These are phyloP conservation scores for Frieseomelitta varia DNA, from an alignment of 1,140 invertebrate species.

Conservation along the genomic window DNA sequence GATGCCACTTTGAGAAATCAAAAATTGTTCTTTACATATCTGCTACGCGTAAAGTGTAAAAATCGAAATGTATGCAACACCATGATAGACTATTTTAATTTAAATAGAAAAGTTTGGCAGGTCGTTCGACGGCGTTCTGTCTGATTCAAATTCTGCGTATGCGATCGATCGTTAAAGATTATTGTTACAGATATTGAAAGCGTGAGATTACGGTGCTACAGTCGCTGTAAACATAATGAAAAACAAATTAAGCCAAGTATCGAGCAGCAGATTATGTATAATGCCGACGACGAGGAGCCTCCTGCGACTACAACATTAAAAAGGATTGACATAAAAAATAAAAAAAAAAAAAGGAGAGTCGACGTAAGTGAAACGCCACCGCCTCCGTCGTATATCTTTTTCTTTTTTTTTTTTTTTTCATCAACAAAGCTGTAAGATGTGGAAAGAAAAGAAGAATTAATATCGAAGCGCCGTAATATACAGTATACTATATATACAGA, in stretches of 20 bases:
- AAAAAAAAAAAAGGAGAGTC: slow-evolving; percentile 22
- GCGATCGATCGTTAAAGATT: slow-evolving; percentile 1
- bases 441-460: slow-evolving; percentile 28
- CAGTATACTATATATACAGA: not conserved
- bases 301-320: slow-evolving; percentile 44
- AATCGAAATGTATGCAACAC: not conserved
- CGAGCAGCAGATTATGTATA: slow-evolving; percentile 44
- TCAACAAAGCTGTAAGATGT: slow-evolving; percentile 55
- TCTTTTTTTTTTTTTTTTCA: not conserved
- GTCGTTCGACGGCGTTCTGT: not conserved
- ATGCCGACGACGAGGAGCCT: slow-evolving; percentile 46
- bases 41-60: not conserved
- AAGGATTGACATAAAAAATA: slow-evolving; percentile 25
- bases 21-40: too few species aligned
- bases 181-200: slow-evolving; percentile 53
- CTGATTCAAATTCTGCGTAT: slow-evolving; percentile 19
- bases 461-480: slow-evolving; percentile 43
- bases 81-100: not conserved
- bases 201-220: slow-evolving; percentile 50
- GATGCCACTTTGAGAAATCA: too few species aligned
- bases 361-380: not conserved
- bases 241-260: slow-evolving; percentile 49
- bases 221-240: slow-evolving; percentile 54
- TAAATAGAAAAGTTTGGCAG: not conserved
- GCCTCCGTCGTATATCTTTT: slow-evolving; percentile 37